Conservation (phyloP, 1,140 invertebrate species). For the Antheraea mylitta region DNA sequence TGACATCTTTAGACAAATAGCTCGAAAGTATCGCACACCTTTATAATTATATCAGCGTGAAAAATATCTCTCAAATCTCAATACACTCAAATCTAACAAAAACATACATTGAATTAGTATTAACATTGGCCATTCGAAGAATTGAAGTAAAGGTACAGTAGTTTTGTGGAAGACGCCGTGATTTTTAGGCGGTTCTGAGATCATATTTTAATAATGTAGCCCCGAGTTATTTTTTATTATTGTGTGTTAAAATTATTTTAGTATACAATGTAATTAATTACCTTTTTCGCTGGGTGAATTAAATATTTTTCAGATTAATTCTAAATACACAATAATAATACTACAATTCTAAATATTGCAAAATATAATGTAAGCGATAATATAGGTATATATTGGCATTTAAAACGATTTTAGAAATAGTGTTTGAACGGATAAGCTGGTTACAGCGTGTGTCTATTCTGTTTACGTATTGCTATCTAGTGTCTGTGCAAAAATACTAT, state of each 20-base stretch:
- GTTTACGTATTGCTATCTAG: constrained; percentile 29
- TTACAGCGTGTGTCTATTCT: constrained; percentile 22
- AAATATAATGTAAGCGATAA: neutral
- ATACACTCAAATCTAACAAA: neutral
- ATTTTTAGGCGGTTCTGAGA: neutral
- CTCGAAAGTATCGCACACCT: neutral
- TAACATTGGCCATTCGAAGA: neutral
- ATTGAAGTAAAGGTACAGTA: neutral
- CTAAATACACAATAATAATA: too few relatives aligned
- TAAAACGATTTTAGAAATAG: neutral
- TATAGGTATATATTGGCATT: neutral
- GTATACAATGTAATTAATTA: neutral
- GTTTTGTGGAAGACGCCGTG: neutral
- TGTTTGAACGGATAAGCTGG: neutral
- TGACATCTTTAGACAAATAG: neutral
- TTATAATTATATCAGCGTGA: too few relatives aligned
- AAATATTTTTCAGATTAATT: too few relatives aligned
- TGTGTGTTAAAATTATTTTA: neutral
- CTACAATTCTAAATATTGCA: neutral
- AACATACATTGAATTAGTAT: neutral
- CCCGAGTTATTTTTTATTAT: too few relatives aligned
- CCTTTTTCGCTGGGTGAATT: too few relatives aligned
- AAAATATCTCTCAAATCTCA: neutral
- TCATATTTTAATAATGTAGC: too few relatives aligned
- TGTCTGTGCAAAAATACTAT: constrained; percentile 70